Evolutionary conservation across 2,113 vertebrate species (phyloP).

Genomic region (Gasterosteus nipponicus): DNA sequence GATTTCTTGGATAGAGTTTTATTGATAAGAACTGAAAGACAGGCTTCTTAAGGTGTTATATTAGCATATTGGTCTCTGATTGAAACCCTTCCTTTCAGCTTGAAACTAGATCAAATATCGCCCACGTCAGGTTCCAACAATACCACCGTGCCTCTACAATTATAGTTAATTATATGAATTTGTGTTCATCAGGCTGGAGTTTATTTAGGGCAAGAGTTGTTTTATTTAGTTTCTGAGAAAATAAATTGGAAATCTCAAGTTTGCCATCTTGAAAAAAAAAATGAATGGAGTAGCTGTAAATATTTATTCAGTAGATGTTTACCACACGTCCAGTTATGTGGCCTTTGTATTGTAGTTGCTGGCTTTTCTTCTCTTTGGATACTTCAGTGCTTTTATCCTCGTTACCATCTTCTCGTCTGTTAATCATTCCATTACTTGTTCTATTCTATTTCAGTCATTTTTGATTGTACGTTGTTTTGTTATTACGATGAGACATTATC

Average conservation of each 20-base stretch:
- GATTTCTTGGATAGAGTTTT: not conserved
- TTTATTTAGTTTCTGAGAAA: not conserved
- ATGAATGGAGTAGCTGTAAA: constrained; percentile 4
- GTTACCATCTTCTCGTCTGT: constrained; percentile 10
- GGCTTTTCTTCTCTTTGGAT: not conserved
- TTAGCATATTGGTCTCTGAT: not conserved
- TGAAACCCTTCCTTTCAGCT: constrained; percentile 3
- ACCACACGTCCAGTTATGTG: not conserved
- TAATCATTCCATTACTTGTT: constrained; percentile 14
- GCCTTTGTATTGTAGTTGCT: not conserved
- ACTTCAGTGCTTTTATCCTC: constrained; percentile 6
- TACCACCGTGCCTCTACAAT: not conserved
- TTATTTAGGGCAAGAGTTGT: not conserved
- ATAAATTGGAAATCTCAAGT: not conserved
- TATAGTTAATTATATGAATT: not conserved
- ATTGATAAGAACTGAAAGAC: constrained; percentile 11
- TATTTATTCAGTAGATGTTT: constrained; percentile 1
- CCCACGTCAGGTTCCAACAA: constrained; percentile 10
- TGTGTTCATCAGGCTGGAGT: not conserved
- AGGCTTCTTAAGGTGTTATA: not conserved
- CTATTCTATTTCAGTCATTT: not conserved
- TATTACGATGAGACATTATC: not conserved
- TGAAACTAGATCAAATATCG: not conserved
- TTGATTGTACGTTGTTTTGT: not conserved
- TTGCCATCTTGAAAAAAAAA: not conserved